Evolutionary conservation across 2,888 invertebrate species (phyloP).

Genomic region (Idaea biselata): DNA sequence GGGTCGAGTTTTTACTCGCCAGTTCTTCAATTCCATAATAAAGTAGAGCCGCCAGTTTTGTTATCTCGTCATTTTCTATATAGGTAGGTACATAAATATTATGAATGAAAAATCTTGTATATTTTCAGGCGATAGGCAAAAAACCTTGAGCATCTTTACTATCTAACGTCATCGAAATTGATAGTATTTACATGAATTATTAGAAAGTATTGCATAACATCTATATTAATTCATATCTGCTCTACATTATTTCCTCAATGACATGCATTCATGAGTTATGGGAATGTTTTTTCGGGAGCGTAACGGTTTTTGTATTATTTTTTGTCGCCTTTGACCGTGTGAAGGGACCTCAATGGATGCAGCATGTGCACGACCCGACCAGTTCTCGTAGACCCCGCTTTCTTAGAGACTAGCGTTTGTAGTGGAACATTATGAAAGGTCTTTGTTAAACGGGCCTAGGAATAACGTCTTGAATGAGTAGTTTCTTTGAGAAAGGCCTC

Average conservation of each 20-base stretch:
- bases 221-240: constrained; percentile 22
- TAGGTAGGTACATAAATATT: too few relatives aligned
- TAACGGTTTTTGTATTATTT: constrained; percentile 80
- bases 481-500: constrained; percentile 61
- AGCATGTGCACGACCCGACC: constrained; percentile 61
- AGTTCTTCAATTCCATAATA: too few relatives aligned
- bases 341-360: constrained; percentile 76
- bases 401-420: constrained; percentile 2
- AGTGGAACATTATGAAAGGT: constrained; percentile 35
- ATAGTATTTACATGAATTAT: neutral
- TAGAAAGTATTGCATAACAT: neutral
- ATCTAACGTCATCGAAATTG: too few relatives aligned
- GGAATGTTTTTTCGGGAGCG: constrained; percentile 72
- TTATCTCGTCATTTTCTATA: too few relatives aligned
- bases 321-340: constrained; percentile 76
- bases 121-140: too few relatives aligned
- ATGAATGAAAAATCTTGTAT: too few relatives aligned
- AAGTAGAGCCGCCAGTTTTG: too few relatives aligned
- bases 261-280: constrained; percentile 73
- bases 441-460: constrained; percentile 43
- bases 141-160: too few relatives aligned
- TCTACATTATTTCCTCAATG: constrained; percentile 65
- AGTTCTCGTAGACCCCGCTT: constrained; percentile 42
- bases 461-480: constrained; percentile 66
- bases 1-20: too few relatives aligned